Conservation (phyloP, 1,140 invertebrate genomes). For the Philopotamus ludificatus region DNA sequence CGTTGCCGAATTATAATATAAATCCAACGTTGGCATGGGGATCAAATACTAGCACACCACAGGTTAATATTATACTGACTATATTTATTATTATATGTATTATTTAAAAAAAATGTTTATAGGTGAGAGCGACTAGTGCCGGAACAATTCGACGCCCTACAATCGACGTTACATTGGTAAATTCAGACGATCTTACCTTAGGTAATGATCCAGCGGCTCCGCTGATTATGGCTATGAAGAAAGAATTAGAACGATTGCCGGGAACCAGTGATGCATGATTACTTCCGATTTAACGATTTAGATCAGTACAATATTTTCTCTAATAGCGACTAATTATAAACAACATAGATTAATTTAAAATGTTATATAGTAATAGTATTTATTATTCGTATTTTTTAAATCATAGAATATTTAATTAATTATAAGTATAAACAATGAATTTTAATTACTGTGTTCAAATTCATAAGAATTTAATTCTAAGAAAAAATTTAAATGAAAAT, state of each 20-base stretch:
- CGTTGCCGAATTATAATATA: constrained; percentile 30
- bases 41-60: constrained; percentile 17
- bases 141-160: constrained; percentile 47
- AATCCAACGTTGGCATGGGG: constrained; percentile 32
- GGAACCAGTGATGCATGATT: constrained; percentile 38
- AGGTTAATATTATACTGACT: not conserved
- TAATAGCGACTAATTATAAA: too few relatives aligned
- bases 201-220: constrained; percentile 59
- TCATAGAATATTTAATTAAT: too few relatives aligned
- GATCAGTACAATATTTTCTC: too few relatives aligned
- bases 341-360: too few relatives aligned
- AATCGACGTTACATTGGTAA: constrained; percentile 48
- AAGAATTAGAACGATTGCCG: constrained; percentile 46
- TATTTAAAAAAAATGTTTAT: constrained; percentile 6
- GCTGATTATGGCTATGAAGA: constrained; percentile 61
- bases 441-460: too few relatives aligned
- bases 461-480: too few relatives aligned
- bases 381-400: too few relatives aligned
- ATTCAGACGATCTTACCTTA: constrained; percentile 48
- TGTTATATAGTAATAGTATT: too few relatives aligned
- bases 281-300: too few relatives aligned
- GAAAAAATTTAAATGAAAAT: too few relatives aligned
- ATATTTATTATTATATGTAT: not conserved
- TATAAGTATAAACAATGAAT: too few relatives aligned
- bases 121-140: constrained; percentile 42